A percentile compares a stretch with the other conserved stretches of the same genome.
These are phyloP conservation scores for Stratiolaelaps scimitus DNA, from an alignment of 1,140 invertebrate genomes.

Conservation along the genomic window DNA sequence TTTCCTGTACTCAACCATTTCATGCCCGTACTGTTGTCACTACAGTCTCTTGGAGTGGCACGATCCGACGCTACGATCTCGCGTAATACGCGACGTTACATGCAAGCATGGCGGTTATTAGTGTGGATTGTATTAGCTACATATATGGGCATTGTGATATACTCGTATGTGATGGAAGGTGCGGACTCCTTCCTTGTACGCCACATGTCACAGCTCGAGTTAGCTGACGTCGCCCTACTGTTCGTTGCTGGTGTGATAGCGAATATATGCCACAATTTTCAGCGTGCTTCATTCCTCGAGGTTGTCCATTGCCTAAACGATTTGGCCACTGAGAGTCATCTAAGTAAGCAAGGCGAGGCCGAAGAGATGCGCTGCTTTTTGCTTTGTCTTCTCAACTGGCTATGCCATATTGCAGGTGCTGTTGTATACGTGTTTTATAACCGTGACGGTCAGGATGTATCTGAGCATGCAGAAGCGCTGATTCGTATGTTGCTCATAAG, in stretches of 20 bases:
- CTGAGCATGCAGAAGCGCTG: background rate
- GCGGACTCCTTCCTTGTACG: background rate
- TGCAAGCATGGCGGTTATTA: background rate
- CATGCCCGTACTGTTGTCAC: conserved; percentile 6
- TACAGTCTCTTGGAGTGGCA: conserved; percentile 4
- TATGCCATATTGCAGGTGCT: conserved; percentile 9
- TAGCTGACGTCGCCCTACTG: background rate
- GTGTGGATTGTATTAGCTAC: conserved; percentile 11
- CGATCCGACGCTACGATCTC: background rate
- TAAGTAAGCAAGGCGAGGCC: background rate
- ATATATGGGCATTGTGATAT: background rate
- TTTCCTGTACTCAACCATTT: conserved; percentile 25
- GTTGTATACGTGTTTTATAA: conserved; percentile 5
- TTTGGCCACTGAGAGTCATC: conserved; percentile 6
- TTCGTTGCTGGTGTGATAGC: background rate
- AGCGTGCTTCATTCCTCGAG: background rate
- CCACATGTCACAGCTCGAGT: background rate
- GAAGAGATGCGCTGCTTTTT: background rate
- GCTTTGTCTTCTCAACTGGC: conserved; percentile 5
- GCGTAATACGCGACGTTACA: background rate
- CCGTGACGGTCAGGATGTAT: background rate
- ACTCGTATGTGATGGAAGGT: background rate
- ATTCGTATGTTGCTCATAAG: conserved; percentile 7
- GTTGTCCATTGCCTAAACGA: background rate
- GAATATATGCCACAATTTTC: conserved; percentile 6